Percentiles rank a stretch among this genome's conserved stretches.
phyloP scores from a whole-genome alignment of 2,888 invertebrate species.

The Rhagonycha fulva region DNA sequence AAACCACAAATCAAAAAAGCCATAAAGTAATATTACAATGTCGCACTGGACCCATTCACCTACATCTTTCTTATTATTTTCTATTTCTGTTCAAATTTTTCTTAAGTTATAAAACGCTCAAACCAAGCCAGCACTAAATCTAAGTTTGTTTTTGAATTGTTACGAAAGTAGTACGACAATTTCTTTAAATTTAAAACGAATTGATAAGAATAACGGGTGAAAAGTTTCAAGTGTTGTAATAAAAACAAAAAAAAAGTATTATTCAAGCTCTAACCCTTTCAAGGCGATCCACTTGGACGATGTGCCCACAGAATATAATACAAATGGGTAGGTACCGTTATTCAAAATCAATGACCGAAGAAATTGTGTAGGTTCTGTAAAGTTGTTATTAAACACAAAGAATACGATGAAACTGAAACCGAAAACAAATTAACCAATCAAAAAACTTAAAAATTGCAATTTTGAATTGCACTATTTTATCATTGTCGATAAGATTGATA shows the following conservation, averaged over 20 bases:
- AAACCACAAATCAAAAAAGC: slow-evolving; percentile 11
- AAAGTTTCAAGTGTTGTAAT: neutral
- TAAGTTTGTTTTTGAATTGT: neutral
- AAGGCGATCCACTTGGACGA: neutral
- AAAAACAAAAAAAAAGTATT: neutral
- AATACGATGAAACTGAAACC: neutral
- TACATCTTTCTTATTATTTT: neutral
- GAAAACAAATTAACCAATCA: neutral
- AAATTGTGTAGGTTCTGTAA: neutral
- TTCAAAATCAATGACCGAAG: neutral
- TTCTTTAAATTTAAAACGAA: no score
- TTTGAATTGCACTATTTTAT: no score
- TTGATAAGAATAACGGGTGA: neutral
- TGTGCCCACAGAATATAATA: neutral
- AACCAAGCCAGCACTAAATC: neutral
- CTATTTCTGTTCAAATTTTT: neutral
- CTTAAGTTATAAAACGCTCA: neutral
- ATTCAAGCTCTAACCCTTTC: neutral
- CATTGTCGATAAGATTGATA: neutral
- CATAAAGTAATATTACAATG: slow-evolving; percentile 9
- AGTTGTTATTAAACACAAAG: neutral
- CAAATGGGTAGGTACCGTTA: neutral
- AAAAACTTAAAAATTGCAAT: no score
- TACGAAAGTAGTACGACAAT: neutral
- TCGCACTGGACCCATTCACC: neutral